Evolutionary conservation across 2,888 invertebrate genomes (phyloP).

Genomic region (Melolontha melolontha): DNA sequence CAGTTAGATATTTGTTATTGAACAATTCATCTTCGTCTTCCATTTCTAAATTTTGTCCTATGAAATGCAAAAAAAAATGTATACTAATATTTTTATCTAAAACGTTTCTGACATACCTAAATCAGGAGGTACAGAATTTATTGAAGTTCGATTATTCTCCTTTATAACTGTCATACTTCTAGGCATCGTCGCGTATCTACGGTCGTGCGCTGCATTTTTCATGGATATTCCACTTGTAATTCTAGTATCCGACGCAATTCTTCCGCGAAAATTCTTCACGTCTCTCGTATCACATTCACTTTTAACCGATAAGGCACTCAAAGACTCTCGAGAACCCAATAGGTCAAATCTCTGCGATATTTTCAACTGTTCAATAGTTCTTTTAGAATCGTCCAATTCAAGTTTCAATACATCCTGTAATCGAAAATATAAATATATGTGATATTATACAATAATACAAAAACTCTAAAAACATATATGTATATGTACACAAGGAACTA

Average conservation of each 20-base stretch:
- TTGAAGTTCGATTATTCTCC: slow-evolving; percentile 51
- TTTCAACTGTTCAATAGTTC: slow-evolving; percentile 41
- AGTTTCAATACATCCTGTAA: slow-evolving; percentile 17
- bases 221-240: not conserved
- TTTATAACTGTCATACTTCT: slow-evolving; percentile 48
- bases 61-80: not conserved
- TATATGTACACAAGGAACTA: too few species aligned
- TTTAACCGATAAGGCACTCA: slow-evolving; percentile 30
- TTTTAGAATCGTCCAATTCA: slow-evolving; percentile 40
- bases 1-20: slow-evolving; percentile 81
- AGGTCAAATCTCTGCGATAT: slow-evolving; percentile 20
- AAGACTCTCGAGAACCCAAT: slow-evolving; percentile 32
- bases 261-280: slow-evolving; percentile 4
- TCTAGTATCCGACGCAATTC: not conserved
- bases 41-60: slow-evolving; percentile 70
- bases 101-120: slow-evolving; percentile 49
- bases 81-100: not conserved
- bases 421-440: not conserved
- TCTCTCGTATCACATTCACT: slow-evolving; percentile 36
- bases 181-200: slow-evolving; percentile 54
- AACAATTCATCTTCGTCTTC: slow-evolving; percentile 90
- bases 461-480: too few species aligned
- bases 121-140: slow-evolving; percentile 48
- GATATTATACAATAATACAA: not conserved
- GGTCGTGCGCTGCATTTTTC: slow-evolving; percentile 20